Evolutionary conservation across 2,888 invertebrate genomes (phyloP), one percentile per base, ranked within the genome.

Genomic region (Lasioglossum zephyrum): DNA sequence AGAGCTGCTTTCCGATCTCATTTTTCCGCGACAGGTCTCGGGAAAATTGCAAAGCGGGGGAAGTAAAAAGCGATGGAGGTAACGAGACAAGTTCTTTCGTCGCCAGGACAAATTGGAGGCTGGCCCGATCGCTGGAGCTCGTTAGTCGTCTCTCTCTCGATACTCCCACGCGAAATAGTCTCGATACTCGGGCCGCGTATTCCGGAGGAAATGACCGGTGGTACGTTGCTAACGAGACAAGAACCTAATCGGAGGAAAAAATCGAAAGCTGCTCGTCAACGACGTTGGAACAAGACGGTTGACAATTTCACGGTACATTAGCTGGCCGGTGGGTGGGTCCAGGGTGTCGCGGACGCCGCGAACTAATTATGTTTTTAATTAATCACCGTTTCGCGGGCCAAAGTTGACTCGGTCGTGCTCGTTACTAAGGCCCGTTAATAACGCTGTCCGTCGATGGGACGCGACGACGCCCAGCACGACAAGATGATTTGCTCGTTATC

Each of bases 291-390:
- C 70, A 81, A 83, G 81, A 44, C 83, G 90, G 91, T 93, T 92
- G 94, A 94, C 94, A 94, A 94, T 95, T 95, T 95, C 92, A 94
- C 93, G 94, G 92, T 92, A 92, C 93, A 93, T 95, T 94, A 94
- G 91, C 88, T 90, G 85, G 80, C 18, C 87, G 79, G 88, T 93
- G 91, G 93, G 93, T 91, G 93, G 92, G 88, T 73, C 81, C 86
- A 49, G 82, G 87, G 80, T 63, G 81, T 90, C 87, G 89, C 86
- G 85, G 41, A 86, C 86, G 85, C 85, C 88, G 84, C 83, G 91
- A 44, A 92, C 94, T 94, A 95, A 95, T 95, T 94, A 94, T 93
- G 92, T 94, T 94, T 94, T 95, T 94, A 94, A 95, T 95, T 95
- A 95, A 95, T 95, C 95, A 95, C 93, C 93, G 91, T 93, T 93